Percentiles rank a stretch among this genome's conserved stretches.
Evolutionary conservation across 2,113 vertebrate species (phyloP).

Genomic region (Myanophis thanlyinensis): DNA sequence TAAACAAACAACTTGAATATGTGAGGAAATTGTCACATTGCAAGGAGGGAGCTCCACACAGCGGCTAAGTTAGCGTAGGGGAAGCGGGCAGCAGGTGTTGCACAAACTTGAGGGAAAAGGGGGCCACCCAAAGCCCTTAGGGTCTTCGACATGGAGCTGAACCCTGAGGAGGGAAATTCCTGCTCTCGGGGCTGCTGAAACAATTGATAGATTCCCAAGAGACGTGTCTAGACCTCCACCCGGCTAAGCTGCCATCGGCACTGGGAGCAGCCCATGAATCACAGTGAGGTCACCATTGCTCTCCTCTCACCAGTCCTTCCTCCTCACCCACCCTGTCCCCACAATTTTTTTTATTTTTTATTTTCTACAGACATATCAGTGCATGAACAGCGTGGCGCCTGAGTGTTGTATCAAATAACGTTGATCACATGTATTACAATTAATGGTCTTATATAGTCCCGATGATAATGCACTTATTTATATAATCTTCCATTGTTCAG

Average conservation of each 20-base stretch:
- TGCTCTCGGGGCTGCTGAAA: slow-evolving; percentile 22
- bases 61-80: neutral
- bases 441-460: no score
- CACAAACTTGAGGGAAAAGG: slow-evolving; percentile 25
- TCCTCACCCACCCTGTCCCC: no score
- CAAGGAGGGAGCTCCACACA: neutral
- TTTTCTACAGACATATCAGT: no score
- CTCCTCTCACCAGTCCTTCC: neutral
- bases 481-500: no score
- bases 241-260: slow-evolving; percentile 33
- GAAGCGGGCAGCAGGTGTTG: slow-evolving; percentile 52
- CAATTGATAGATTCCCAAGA: slow-evolving; percentile 14
- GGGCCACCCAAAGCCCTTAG: slow-evolving; percentile 13
- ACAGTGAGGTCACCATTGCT: neutral
- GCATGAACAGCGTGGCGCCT: no score
- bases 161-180: slow-evolving; percentile 21
- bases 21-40: slow-evolving; percentile 36
- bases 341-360: no score
- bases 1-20: slow-evolving; percentile 34
- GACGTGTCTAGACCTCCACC: slow-evolving; percentile 34
- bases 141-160: neutral
- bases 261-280: neutral
- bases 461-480: no score
- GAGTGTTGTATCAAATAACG: no score
- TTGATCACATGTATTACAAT: no score